Evolutionary conservation across 2,797 vertebrate genomes (phyloP).

Genomic region (Novumbra hubbsi): DNA sequence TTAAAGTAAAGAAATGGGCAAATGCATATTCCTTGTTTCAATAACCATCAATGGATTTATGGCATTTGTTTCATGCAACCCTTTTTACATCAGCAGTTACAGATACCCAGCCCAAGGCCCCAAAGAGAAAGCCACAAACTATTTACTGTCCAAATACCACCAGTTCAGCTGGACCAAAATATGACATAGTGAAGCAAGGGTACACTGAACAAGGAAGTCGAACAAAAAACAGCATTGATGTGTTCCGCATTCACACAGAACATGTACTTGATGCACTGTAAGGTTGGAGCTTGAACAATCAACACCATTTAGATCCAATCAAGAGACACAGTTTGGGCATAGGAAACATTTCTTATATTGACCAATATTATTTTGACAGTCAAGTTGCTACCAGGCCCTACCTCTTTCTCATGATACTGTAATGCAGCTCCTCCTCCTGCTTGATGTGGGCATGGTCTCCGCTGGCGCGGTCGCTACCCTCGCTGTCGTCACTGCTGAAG

Average conservation of each 20-base stretch:
- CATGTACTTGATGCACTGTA: not conserved
- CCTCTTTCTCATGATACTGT: conserved; percentile 98
- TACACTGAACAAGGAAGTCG: not conserved
- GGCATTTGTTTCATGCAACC: no score
- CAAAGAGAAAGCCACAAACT: no score
- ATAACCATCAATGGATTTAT: no score
- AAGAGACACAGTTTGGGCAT: not conserved
- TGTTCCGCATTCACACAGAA: not conserved
- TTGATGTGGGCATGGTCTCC: conserved; percentile 87
- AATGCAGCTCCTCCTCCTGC: conserved; percentile 87
- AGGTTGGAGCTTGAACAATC: not conserved
- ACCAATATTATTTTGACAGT: not conserved
- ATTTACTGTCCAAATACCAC: no score
- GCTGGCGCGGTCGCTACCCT: conserved; percentile 84
- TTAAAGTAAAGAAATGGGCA: no score
- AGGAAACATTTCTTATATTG: not conserved
- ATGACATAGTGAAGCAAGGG: not conserved
- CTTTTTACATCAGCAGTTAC: no score
- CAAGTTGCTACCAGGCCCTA: conserved; percentile 52
- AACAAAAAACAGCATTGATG: not conserved
- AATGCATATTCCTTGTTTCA: no score
- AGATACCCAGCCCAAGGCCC: no score
- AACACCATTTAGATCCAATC: not conserved
- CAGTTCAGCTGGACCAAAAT: not conserved
- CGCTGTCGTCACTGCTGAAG: conserved; percentile 89